Conservation (phyloP, 1,140 invertebrate genomes). For the Galendromus occidentalis region DNA sequence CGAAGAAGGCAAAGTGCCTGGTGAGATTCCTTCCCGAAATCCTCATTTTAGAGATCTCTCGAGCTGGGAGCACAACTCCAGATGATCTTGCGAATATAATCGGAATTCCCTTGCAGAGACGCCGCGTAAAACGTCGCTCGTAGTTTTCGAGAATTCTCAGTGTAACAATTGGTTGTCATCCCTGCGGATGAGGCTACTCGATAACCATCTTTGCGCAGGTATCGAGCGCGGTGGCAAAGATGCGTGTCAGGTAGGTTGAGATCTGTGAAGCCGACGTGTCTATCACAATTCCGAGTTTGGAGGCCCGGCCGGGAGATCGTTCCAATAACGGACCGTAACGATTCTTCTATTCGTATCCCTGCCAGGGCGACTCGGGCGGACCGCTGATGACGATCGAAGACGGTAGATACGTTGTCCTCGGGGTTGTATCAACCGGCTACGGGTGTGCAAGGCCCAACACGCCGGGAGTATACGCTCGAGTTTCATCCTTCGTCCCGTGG, state of each 20-base stretch:
- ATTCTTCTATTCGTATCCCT: too few species aligned
- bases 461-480: slow-evolving; percentile 66
- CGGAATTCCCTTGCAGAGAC: not conserved
- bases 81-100: too few species aligned
- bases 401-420: slow-evolving; percentile 34
- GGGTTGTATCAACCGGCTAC: slow-evolving; percentile 79
- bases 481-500: slow-evolving; percentile 53
- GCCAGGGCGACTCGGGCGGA: slow-evolving; percentile 38
- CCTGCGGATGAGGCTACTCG: slow-evolving; percentile 28
- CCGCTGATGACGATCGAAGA: slow-evolving; percentile 21
- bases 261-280: too few species aligned
- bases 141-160: not conserved
- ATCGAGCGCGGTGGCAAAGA: slow-evolving; percentile 47
- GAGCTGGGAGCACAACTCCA: too few species aligned
- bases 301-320: too few species aligned
- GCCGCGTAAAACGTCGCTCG: not conserved
- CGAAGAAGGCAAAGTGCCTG: slow-evolving; percentile 6
- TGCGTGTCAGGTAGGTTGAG: slow-evolving; percentile 40
- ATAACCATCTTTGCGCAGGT: slow-evolving; percentile 52
- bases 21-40: not conserved
- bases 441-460: slow-evolving; percentile 74
- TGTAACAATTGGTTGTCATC: slow-evolving; percentile 1
- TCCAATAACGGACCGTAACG: too few species aligned
- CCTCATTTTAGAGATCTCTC: too few species aligned
- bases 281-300: too few species aligned